A percentile compares a stretch with the other conserved stretches of the same genome.
These are phyloP conservation scores for Chelonoidis abingdonii DNA, from an alignment of 2,113 vertebrate genomes.

Conservation along the genomic window DNA sequence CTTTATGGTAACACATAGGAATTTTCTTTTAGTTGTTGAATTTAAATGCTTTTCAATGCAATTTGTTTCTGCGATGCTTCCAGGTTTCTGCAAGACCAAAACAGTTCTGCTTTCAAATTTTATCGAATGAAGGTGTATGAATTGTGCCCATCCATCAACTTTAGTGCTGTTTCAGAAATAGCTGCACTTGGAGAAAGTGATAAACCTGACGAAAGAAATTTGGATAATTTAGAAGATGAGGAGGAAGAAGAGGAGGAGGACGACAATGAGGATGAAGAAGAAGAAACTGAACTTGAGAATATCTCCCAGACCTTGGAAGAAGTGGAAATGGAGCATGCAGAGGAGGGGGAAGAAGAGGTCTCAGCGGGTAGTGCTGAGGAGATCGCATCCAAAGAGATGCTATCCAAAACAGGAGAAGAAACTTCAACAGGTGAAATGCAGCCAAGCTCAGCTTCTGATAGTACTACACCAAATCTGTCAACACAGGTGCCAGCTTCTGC, in stretches of 20 bases:
- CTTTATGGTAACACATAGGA: not conserved
- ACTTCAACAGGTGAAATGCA: not conserved
- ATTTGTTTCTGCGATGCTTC: not conserved
- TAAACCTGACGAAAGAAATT: not conserved
- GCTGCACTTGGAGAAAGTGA: not conserved
- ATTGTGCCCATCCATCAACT: conserved; percentile 77
- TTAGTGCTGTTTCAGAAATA: not conserved
- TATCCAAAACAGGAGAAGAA: conserved; percentile 21
- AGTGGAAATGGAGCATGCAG: conserved; percentile 44
- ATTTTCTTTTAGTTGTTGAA: not conserved
- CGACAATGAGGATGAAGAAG: conserved; percentile 50
- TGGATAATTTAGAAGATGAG: conserved; percentile 3
- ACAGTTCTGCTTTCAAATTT: conserved; percentile 81
- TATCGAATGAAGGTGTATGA: conserved; percentile 81
- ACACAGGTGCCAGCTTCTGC: conserved; percentile 56
- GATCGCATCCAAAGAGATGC: not conserved
- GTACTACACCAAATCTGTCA: conserved; percentile 23
- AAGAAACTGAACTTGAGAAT: conserved; percentile 48
- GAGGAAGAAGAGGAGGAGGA: conserved; percentile 56
- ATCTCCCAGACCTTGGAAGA: conserved; percentile 46
- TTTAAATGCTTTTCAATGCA: not conserved
- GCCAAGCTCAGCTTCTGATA: conserved; percentile 37
- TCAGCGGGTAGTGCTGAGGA: conserved; percentile 61
- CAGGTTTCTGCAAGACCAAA: conserved; percentile 83
- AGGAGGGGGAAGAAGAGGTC: conserved; percentile 66